Conservation (phyloP, 2,888 invertebrate species). For the Lasioglossum vierecki region DNA sequence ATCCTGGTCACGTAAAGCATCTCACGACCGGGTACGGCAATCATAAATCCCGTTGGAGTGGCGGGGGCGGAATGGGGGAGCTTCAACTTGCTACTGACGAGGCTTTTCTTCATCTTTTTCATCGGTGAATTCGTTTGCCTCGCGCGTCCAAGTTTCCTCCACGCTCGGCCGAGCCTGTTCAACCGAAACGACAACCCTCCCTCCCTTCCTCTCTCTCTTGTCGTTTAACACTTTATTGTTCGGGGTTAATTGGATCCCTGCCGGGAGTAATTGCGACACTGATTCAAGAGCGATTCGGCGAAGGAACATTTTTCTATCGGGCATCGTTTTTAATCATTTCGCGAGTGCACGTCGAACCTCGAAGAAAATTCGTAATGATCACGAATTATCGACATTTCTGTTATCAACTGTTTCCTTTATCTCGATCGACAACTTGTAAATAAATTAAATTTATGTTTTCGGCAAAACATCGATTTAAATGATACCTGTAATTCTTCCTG, state of each 20-base stretch:
- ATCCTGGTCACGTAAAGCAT: slow-evolving; percentile 74
- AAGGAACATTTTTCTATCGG: not conserved
- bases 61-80: slow-evolving; percentile 53
- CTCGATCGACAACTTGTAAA: no score
- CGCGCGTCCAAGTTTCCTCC: slow-evolving; percentile 15
- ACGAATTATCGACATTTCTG: not conserved
- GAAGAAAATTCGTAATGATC: not conserved
- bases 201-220: not conserved
- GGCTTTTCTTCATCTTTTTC: slow-evolving; percentile 63
- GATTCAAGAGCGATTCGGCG: slow-evolving; percentile 21
- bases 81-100: slow-evolving; percentile 65
- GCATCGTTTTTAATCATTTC: not conserved
- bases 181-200: not conserved
- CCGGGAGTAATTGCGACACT: slow-evolving; percentile 36
- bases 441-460: no score
- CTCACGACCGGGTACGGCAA: slow-evolving; percentile 65
- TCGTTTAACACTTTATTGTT: slow-evolving; percentile 38
- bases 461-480: no score
- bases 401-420: no score
- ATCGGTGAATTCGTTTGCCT: slow-evolving; percentile 48
- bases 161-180: not conserved
- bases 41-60: slow-evolving; percentile 71
- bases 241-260: slow-evolving; percentile 30
- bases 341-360: not conserved
- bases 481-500: not conserved